These are phyloP conservation scores for Beaufortia kweichowensis DNA, from an alignment of 2,113 vertebrate genomes.

Conservation along the genomic window DNA sequence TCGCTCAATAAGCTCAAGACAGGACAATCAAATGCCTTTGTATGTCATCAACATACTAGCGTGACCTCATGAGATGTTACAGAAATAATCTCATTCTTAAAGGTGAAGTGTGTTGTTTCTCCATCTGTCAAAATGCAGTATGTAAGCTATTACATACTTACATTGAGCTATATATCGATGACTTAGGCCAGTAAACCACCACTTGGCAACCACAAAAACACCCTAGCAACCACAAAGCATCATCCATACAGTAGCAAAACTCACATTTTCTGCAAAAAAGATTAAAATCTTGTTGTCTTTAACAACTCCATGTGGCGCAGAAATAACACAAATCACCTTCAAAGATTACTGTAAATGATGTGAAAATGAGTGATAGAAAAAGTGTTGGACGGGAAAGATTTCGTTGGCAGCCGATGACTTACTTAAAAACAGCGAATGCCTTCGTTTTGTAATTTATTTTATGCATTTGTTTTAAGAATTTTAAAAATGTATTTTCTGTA, in stretches of 20 bases:
- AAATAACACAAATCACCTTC: slow-evolving; percentile 9
- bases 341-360: neutral
- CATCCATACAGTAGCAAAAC: neutral
- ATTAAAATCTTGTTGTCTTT: too few species aligned
- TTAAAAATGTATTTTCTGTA: neutral
- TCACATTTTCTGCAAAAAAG: too few species aligned
- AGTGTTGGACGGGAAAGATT: slow-evolving; percentile 5
- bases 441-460: slow-evolving; percentile 34
- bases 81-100: slow-evolving; percentile 4
- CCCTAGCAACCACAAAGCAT: neutral
- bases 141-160: too few species aligned
- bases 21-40: slow-evolving; percentile 72
- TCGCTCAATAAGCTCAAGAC: slow-evolving; percentile 55
- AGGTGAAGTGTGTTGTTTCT: neutral
- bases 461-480: neutral
- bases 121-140: too few species aligned
- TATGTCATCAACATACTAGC: slow-evolving; percentile 23
- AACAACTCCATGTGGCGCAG: neutral
- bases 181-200: too few species aligned
- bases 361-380: neutral
- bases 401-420: slow-evolving; percentile 9
- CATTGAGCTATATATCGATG: too few species aligned
- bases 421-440: slow-evolving; percentile 41
- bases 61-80: neutral
- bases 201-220: neutral